Base-by-base conservation (phyloP, 2,113 vertebrate genomes). In the Rhineura floridana region DNA sequence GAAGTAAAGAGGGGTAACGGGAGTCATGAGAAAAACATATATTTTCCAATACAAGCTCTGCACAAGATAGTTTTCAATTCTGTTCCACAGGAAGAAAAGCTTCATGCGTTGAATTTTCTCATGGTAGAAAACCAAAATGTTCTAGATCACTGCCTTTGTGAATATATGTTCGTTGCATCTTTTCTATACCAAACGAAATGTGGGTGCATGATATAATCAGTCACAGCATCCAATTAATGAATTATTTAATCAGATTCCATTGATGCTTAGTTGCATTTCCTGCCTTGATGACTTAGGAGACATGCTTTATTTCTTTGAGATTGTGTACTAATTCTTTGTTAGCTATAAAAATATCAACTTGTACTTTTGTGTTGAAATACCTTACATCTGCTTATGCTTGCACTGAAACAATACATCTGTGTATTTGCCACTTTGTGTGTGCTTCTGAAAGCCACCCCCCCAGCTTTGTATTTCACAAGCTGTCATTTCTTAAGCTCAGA, bases 341-440 rank as follows among this genome's bases (percentile, higher is more conserved):
- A 62, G 55, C 19, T 81, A 59, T 15, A 80, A 59, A 80, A 80
- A n/a, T 55, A 80, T 30, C 25, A 48, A 42, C n/a, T 13, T 67
- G 39, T 77, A 65, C 75, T 65, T 65, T 86, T 78, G 33, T 67
- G 13, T 2, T 62, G 63, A 86, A 72, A 78, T 13, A 75, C 59
- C 21, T 44, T 85, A 65, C 17, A 67, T 65, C 19, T 78, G 42
- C 30, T 65, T 63, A 19, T 52, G 62, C 33, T 65, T 86, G 25
- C 50, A 28, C 33, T 65, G 67, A 86, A 78, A 78, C 33, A 36
- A 25, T 78, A 33, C 42, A 86, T n/a, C 42, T 86, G 62, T 78
- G 44, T 67, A 36, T 78, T 86, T 78, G 75, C 77, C 59, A 78
- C 59, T 78, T 86, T 63, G 30, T 78, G 30, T 65, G 46, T 86